Evolutionary conservation across 1,140 invertebrate genomes (phyloP), one percentile per base, ranked within the genome.

Genomic region (Lepeophtheirus salmonis): DNA sequence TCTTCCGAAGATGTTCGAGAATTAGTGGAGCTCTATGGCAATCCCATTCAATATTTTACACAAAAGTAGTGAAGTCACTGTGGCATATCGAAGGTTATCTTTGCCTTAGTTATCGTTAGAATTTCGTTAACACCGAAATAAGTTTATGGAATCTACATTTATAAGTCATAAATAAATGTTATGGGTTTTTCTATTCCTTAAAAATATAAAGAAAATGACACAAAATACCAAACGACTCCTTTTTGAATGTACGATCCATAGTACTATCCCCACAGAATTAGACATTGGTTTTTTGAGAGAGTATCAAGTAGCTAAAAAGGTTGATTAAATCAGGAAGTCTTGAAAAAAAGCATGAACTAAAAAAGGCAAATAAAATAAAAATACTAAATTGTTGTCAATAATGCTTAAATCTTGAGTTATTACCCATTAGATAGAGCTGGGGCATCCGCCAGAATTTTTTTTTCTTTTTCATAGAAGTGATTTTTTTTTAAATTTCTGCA

Each of bases 341-440:
- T 49, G 60, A 61, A 57, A 63, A 72, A 69, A 64, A 50, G 56
- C 22, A 48, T 62, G 60, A 54, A 23, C 61, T 66, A 73, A 17
- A 16, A 22, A 21, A 51, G 69, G 71, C 69, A 23, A 71, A 65
- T 59, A 66, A 70, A 30, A 65, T 65, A 17, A 66, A 67, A 52
- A 67, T 70, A 48, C 65, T 74, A 14, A 61, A 67, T 18, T 68
- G 67, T 61, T 82, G 80, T 67, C 67, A 68, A 12, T 79, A 77
- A 66, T 81, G 80, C 62, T 80, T 66, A 65, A 75, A 77, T 51
- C 73, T 78, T 53, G 77, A 80, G 65, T 73, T 76, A 30, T 68
- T 81, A 26, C 73, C n/a, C n/a, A n/a, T n/a, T n/a, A n/a, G n/a
- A n/a, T n/a, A n/a, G n/a, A n/a, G n/a, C n/a, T n/a, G n/a, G n/a